Conservation (phyloP, 2,113 vertebrate species). For the Varanus komodoensis region DNA sequence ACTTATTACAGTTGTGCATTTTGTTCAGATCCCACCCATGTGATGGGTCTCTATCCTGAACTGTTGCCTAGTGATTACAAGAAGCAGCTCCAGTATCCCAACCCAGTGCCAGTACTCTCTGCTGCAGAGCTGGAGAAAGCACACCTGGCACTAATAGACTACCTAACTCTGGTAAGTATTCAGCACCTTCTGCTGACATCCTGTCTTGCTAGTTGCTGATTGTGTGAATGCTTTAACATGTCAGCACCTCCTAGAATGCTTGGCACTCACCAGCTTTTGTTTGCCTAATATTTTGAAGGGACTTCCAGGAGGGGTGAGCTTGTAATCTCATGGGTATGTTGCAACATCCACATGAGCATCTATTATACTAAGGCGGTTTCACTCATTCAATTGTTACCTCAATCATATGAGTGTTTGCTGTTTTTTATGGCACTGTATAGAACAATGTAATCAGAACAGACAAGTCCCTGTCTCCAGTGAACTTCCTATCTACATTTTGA, state of each 20-base stretch:
- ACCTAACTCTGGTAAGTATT: constrained; percentile 91
- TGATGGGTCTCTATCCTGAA: constrained; percentile 98
- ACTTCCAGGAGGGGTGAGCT: neutral
- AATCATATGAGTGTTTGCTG: neutral
- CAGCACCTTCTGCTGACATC: neutral
- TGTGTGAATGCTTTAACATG: neutral
- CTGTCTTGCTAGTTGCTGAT: neutral
- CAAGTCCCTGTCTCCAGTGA: neutral
- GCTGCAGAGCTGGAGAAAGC: constrained; percentile 95
- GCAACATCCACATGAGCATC: neutral
- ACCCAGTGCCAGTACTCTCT: constrained; percentile 90
- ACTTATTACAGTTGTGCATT: constrained; percentile 32
- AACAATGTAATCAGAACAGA: neutral
- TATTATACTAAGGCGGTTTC: neutral
- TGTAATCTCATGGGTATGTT: neutral
- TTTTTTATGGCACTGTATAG: neutral
- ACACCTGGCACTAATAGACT: constrained; percentile 96
- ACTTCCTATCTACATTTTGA: neutral
- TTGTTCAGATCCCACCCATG: constrained; percentile 93
- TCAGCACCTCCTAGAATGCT: neutral
- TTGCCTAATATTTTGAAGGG: neutral
- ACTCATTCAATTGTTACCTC: neutral
- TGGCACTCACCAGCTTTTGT: neutral
- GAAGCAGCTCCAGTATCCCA: constrained; percentile 97
- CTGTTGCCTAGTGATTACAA: constrained; percentile 95